Conservation (phyloP, 2,888 invertebrate genomes). For the Ecdyonurus torrentis region DNA sequence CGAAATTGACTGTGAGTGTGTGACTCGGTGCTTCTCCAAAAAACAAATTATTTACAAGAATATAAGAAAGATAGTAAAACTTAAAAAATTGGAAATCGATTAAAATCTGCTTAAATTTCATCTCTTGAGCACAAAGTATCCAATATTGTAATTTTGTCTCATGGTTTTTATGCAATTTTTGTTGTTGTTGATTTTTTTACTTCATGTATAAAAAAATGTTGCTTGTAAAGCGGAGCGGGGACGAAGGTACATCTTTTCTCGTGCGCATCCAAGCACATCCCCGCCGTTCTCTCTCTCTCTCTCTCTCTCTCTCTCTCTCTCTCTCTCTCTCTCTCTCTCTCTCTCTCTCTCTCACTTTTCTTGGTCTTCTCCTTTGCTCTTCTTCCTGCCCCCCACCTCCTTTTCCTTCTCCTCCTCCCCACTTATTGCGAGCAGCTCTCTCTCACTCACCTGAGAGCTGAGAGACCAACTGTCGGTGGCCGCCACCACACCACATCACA, state of each 20-base stretch:
- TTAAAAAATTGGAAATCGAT: no score
- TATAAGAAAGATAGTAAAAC: no score
- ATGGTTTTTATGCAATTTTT: no score
- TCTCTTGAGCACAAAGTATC: no score
- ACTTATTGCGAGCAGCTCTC: neutral
- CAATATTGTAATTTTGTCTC: no score
- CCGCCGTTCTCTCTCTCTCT: neutral
- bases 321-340: neutral
- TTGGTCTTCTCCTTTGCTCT: neutral
- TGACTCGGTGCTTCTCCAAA: no score
- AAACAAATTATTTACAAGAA: no score
- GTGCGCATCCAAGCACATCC: slow-evolving; percentile 1
- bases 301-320: neutral
- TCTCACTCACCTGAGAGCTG: neutral
- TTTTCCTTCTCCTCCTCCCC: neutral
- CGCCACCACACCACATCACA: neutral
- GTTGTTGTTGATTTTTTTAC: no score
- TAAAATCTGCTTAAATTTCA: no score
- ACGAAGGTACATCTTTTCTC: neutral
- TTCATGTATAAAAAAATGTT: no score
- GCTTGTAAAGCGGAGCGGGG: neutral
- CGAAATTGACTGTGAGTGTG: no score
- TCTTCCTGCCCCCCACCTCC: neutral
- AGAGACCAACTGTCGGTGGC: neutral
- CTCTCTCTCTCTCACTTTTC: neutral